Evolutionary conservation across 23 tunicate genomes (phyloP), one percentile per base, ranked within the genome.

Genomic region (Aplidium turbinatum): DNA sequence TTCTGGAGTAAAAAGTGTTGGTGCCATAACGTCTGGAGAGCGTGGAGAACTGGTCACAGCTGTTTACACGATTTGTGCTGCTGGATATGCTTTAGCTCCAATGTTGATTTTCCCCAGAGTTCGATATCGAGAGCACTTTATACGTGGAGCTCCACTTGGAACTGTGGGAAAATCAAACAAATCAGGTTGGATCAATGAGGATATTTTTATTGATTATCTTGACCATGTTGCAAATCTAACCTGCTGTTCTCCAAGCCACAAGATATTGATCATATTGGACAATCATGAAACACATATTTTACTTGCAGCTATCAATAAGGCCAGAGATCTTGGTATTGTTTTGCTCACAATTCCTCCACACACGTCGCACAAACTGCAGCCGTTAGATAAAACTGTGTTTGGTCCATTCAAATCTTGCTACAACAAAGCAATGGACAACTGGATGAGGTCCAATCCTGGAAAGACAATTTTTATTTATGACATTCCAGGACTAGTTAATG

Each of bases 361-460:
- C 9, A 60, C 67, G 30, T 60, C 67, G 6, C 67, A 31, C 36
- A 4, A 31, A 60, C 19, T 60, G 36, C 67, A 60, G 19, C 67
- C 67, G 3, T 30, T 60, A 16, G 67, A 31, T n/a, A 31, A 26
- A 60, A 16, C 67, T 4, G 35, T 60, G 35, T 60, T 25, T 60
- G 67, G 67, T 25, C 67, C 67, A 29, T 60, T 60, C 22, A 28
- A 60, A 60, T 4, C 6, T 4, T 29, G 67, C 19, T 29, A 60
- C 67, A 60, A 60, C 36, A 19, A 23, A 25, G 34, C 67, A 31
- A 60, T 60, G 35, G 67, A 60, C 23, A 54, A 54, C 13, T 42
- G 48, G 16, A 42, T 60, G 77, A 71, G 56, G 30, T 47, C 35
- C 4, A 71, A 60, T n/a, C 67, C 67, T 27, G 67, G 67, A 6